Conservation (phyloP, 2,797 vertebrate species). For the Brotula barbata region DNA sequence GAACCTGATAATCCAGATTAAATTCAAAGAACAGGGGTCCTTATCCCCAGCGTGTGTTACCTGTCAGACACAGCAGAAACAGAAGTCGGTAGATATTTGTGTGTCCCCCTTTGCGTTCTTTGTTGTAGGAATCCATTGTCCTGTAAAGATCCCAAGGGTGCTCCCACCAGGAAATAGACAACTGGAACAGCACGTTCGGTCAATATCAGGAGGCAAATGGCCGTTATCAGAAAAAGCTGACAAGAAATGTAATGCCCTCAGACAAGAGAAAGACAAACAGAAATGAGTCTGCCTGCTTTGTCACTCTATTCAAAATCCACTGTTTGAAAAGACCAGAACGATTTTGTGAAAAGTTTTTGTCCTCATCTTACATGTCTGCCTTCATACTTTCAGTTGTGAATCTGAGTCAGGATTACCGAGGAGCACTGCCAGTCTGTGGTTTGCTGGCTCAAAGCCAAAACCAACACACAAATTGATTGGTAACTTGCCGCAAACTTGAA, state of each 20-base stretch:
- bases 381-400: neutral
- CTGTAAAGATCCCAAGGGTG: neutral
- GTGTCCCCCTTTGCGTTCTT: conserved; percentile 6
- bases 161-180: conserved; percentile 22
- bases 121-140: conserved; percentile 38
- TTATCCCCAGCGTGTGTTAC: conserved; percentile 36
- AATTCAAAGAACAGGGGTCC: neutral
- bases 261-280: too few relatives aligned
- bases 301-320: conserved; percentile 22
- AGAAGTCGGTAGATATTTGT: conserved; percentile 16
- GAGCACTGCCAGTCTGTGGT: neutral
- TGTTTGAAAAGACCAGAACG: too few relatives aligned
- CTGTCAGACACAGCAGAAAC: conserved; percentile 55
- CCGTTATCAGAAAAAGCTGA: conserved; percentile 40
- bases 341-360: too few relatives aligned
- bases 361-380: too few relatives aligned
- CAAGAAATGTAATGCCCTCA: conserved; percentile 4
- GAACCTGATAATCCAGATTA: too few relatives aligned
- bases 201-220: conserved; percentile 17
- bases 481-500: neutral
- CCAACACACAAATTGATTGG: too few relatives aligned
- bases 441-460: conserved; percentile 13
- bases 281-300: conserved; percentile 1
- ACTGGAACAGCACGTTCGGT: neutral
- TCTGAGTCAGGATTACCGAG: neutral